Conservation (phyloP, 2,797 vertebrate genomes). For the Masticophis lateralis region DNA sequence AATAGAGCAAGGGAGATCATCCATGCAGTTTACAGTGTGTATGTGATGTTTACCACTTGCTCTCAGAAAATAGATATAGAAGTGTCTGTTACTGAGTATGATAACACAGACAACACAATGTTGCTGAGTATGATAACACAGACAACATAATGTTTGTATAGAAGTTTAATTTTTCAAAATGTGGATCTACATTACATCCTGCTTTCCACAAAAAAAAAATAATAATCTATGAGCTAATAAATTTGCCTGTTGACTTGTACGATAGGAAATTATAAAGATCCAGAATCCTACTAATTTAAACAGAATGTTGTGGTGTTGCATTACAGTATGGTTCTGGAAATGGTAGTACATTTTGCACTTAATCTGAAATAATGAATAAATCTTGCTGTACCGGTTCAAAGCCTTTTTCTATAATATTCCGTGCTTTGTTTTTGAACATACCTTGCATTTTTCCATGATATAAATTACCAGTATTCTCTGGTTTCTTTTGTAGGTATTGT, state of each 20-base stretch:
- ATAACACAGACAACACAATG: not conserved
- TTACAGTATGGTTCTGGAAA: constrained; percentile 7
- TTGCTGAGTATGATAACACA: not conserved
- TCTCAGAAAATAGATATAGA: not conserved
- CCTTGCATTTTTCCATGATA: not conserved
- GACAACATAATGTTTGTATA: fast-evolving
- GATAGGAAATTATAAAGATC: constrained; percentile 33
- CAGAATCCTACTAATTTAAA: constrained; percentile 3
- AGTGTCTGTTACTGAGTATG: not conserved
- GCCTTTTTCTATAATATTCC: constrained; percentile 1
- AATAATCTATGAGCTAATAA: constrained; percentile 33
- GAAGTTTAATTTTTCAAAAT: not conserved
- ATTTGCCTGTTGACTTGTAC: constrained; percentile 12
- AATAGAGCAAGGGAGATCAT: constrained; percentile 9
- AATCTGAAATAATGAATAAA: not conserved
- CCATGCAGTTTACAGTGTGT: not conserved
- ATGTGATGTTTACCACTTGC: not conserved
- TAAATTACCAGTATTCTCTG: constrained; percentile 9
- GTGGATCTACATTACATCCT: constrained; percentile 9
- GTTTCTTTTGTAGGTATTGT: constrained; percentile 8
- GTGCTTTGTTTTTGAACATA: constrained; percentile 1
- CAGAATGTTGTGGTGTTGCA: not conserved
- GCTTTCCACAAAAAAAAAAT: constrained; percentile 7
- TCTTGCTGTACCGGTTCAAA: not conserved
- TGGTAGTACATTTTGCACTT: not conserved